Conservation (phyloP, 2,113 vertebrate genomes). For the Sinocyclocheilus rhinocerous region DNA sequence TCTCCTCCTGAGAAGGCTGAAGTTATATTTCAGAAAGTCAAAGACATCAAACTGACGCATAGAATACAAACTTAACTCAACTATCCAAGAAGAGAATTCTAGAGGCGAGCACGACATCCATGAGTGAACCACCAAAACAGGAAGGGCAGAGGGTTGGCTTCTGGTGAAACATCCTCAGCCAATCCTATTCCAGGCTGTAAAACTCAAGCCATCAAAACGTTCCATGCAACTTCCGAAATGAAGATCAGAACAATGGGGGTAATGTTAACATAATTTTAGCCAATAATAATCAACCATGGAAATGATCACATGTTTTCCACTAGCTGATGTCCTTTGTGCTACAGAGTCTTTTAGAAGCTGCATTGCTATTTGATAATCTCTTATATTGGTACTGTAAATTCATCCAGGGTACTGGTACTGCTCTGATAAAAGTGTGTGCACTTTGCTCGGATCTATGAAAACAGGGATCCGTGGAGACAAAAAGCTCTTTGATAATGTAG, state of each 20-base stretch:
- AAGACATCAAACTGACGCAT: not conserved
- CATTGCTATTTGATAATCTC: not conserved
- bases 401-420: not conserved
- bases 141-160: not conserved
- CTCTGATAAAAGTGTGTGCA: not conserved
- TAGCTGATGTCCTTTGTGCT: not conserved
- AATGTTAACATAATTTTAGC: not conserved
- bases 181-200: not conserved
- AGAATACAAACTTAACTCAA: not conserved
- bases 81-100: not conserved
- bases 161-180: not conserved
- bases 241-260: not conserved
- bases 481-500: not conserved
- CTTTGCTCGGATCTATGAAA: not conserved
- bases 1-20: not conserved
- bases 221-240: not conserved
- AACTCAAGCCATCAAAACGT: not conserved
- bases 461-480: not conserved
- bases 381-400: constrained; percentile 32
- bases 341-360: not conserved
- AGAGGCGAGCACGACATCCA: not conserved
- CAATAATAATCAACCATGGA: not conserved
- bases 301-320: not conserved
- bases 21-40: constrained; percentile 1
- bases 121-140: not conserved